Evolutionary conservation across 2,797 vertebrate species (phyloP), one percentile per base, ranked within the genome.

Genomic region (Euthynnus affinis): DNA sequence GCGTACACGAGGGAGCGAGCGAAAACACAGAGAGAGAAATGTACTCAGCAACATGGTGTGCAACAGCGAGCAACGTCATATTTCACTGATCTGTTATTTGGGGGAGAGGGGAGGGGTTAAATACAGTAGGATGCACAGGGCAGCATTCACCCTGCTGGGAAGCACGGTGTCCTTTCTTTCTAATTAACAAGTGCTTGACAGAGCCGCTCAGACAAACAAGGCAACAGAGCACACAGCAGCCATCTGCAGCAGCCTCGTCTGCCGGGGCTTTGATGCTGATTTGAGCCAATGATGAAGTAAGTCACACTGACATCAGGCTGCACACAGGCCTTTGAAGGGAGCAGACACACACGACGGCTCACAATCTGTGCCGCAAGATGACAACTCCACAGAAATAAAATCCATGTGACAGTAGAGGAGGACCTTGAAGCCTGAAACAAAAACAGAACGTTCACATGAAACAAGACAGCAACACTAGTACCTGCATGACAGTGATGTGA

Each of bases 201-300:
- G 81, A 85, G 69, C 44, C 14, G 49, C 81, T 77, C 81, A 81
- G 82, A 84, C 82, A 68, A 85, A 90, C 81, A 71, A 84, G 80
- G 80, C 85, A 64, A 25, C 55, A 0, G 71, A 84, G 88, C 89
- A 74, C 85, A 67, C 78, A 76, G 84, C 68, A 32, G 74, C 85
- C 84, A 82, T 89, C 88, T 91, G 82, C 84, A 86, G 77, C 75
- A n/a, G 59, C 68, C 18, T 49, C 48, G 40, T 83, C 81, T 75
- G 82, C 75, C 5, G 23, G n/a, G 37, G 75, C 81, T 85, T 88
- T 92, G 91, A 90, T 83, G 87, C 82, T 89, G 89, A 92, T 91
- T 76, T 82, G 83, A 90, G 88, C 85, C 91, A 93, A 91, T 78
- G 88, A 90, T 84, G 88, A 84, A 88, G 81, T 82, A 80, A 90